These are phyloP conservation scores for Phymatocera aterrima DNA, from an alignment of 2,888 invertebrate genomes.

Conservation along the genomic window DNA sequence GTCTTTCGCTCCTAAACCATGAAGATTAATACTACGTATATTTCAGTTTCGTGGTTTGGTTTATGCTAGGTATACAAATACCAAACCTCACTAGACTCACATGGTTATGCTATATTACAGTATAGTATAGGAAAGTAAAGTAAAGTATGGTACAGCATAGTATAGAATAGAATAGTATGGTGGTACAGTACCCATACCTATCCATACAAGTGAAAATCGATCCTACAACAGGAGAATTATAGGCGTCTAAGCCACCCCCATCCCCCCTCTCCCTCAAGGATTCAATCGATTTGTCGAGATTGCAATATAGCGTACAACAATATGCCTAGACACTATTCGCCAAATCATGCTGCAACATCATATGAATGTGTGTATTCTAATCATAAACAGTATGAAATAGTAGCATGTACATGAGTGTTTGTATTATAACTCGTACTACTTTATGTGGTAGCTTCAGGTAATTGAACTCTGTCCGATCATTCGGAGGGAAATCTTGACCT, in stretches of 20 bases:
- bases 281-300: slow-evolving; percentile 37
- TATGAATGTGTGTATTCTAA: not conserved
- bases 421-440: too few relatives aligned
- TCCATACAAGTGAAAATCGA: slow-evolving; percentile 11
- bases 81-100: not conserved
- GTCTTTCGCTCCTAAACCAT: slow-evolving; percentile 15
- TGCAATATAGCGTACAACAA: not conserved
- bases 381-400: too few relatives aligned
- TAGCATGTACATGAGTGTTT: too few relatives aligned
- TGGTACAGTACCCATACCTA: not conserved
- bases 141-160: too few relatives aligned
- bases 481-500: slow-evolving; percentile 10
- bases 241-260: not conserved
- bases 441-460: too few relatives aligned
- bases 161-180: too few relatives aligned
- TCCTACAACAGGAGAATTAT: slow-evolving; percentile 14
- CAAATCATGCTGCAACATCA: not conserved
- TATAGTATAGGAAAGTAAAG: too few relatives aligned
- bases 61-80: not conserved
- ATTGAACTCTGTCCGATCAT: not conserved
- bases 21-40: slow-evolving; percentile 7
- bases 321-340: slow-evolving; percentile 1
- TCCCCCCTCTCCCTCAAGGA: not conserved
- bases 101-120: not conserved
- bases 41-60: not conserved